Base-by-base conservation (phyloP, 2,113 vertebrate genomes). In the Nothobranchius furzeri region DNA sequence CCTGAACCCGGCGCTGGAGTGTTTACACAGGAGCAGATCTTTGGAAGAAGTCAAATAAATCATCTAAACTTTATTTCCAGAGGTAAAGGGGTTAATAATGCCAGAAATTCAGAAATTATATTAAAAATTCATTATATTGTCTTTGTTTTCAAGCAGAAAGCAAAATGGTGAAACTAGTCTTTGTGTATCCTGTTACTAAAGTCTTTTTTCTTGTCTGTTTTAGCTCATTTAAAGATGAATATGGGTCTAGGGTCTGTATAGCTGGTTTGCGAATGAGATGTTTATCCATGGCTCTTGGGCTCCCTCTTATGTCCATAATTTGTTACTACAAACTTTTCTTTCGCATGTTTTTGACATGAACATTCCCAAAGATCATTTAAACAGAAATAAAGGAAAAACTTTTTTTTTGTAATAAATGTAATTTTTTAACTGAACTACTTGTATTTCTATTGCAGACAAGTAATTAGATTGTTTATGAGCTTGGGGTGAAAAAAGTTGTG, bases 271-370 rank as follows among this genome's bases (percentile, higher is more conserved):
- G 2, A 7, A 37, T 35, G 4, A 48, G 14, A 48, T n/a, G 7
- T 51, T 56, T n/a, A n/a, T 17, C 15, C 11, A 10, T 60, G 68
- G 63, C 25, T 25, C 59, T 42, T 54, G 70, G 46, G 9, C 75
- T 7, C 72, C 82, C 81, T 80, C 82, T 63, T 62, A 77, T 74
- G 86, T 65, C 6, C 14, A 68, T 7, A 6, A 2, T 0, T 1
- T 6, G 25, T 4, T 48, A 69, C 51, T 75, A 52, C 75, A 73
- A 8, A 7, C 7, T 8, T 6, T 30, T 12, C 2, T 45, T 45
- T 12, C 12, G 12, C 17, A 50, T 9, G 43, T 45, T 10, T 45
- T 12, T 45, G 43, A 45, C 37, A 40, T 7, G 37, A 40, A 9
- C 37, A 9, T 40, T 40, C 37, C 3, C 37, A 40, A 7, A 9